Evolutionary conservation across 2,888 invertebrate species (phyloP), one percentile per base, ranked within the genome.

Genomic region (Barypeithes pellucidus): DNA sequence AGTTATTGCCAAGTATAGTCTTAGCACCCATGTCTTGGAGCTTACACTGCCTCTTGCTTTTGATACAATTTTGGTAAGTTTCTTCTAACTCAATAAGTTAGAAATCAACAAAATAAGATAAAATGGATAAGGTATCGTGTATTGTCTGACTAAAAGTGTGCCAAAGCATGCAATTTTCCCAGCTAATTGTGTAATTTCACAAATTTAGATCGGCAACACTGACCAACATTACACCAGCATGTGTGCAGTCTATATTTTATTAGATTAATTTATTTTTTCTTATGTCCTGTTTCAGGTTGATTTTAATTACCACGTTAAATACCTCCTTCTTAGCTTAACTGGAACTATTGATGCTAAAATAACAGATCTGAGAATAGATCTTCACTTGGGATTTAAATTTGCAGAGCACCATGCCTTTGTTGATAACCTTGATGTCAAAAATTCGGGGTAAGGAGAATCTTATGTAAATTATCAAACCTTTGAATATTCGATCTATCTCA

Each of bases 261-360:
- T n/a, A n/a, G n/a, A n/a, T n/a, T n/a, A n/a, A n/a, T n/a, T n/a
- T n/a, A n/a, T n/a, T n/a, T n/a, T n/a, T n/a, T n/a, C n/a, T n/a
- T n/a, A n/a, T n/a, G n/a, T n/a, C n/a, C n/a, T n/a, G n/a, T 79
- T 84, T 87, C 81, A 89, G 89, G 87, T 89, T 78, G 76, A 84
- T 33, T 90, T 89, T 83, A 85, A 84, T 63, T 90, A 89, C 80
- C 81, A 86, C 63, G 87, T 88, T n/a, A 80, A 88, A 80, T 87
- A 88, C 66, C 88, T 89, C 88, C 85, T 87, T 74, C 77, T 89
- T 33, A 89, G 89, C 0, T 88, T 89, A 11, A 86, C 85, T 0
- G 90, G 90, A 24, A 86, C 86, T 16, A 85, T 89, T 60, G 76
- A 85, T 24, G 89, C 86, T 7, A 85, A 86, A 12, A 83, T 89